These are phyloP conservation scores for Amblyjoppa proteus DNA, from an alignment of 2,888 invertebrate species.

Conservation along the genomic window DNA sequence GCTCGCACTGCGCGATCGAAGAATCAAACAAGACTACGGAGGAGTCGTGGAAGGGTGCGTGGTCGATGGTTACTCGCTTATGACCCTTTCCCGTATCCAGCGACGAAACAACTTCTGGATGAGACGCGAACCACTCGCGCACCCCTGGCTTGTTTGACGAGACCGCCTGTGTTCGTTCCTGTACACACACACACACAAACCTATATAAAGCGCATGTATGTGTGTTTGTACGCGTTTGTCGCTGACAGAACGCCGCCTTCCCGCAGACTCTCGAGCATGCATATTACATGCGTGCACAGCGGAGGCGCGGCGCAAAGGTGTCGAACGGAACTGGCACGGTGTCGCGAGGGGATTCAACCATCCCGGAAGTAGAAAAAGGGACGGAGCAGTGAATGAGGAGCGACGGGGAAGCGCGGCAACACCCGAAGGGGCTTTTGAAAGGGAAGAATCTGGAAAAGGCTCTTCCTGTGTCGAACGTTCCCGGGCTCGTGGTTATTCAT, in stretches of 20 bases:
- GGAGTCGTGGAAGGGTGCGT: constrained; percentile 18
- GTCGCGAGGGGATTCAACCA: constrained; percentile 44
- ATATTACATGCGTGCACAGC: constrained; percentile 73
- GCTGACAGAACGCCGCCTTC: constrained; percentile 40
- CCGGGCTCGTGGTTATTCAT: constrained; percentile 36
- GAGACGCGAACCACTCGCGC: constrained; percentile 18
- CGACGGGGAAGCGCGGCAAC: constrained; percentile 15
- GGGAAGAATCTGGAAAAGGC: constrained; percentile 49
- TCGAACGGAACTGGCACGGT: constrained; percentile 38
- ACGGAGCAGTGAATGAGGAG: constrained; percentile 43
- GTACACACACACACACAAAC: constrained; percentile 4
- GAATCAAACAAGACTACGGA: constrained; percentile 56
- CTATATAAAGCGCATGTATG: not conserved
- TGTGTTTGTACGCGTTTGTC: constrained; percentile 17
- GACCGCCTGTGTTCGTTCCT: constrained; percentile 14
- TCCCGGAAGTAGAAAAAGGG: constrained; percentile 44
- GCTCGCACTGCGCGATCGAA: constrained; percentile 36
- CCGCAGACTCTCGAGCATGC: constrained; percentile 62
- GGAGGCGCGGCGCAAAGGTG: constrained; percentile 57
- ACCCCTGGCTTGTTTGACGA: constrained; percentile 53
- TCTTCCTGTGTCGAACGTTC: constrained; percentile 40
- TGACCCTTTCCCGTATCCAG: constrained; percentile 46
- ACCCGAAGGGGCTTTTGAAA: constrained; percentile 50
- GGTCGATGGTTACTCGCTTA: constrained; percentile 48
- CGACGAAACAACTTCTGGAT: constrained; percentile 52